Base-by-base conservation (phyloP, 2,113 vertebrate genomes). In the Ctenomys sociabilis region DNA sequence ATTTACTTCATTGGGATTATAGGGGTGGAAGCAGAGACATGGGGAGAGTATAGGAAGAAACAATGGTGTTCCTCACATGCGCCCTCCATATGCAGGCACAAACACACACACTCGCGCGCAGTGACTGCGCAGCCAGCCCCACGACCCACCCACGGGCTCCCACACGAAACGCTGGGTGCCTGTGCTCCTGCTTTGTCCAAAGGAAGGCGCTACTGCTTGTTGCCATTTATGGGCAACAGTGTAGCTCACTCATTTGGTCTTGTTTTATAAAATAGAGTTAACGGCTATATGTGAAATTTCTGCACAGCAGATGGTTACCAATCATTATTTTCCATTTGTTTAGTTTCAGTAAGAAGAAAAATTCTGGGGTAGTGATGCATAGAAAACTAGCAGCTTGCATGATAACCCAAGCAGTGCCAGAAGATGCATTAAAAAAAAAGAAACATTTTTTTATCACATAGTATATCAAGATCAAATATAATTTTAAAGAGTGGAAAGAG, bases 291-390 rank as follows among this genome's bases (percentile, higher is more conserved):
- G 97, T 98, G 98, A 98, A 98, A 98, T 98, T 98, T 98, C 98
- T 98, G 97, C 98, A 98, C 97, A 98, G 98, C 98, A 98, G 98
- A 98, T 98, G 98, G 98, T 98, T 98, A 98, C 98, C 97, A 97
- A 98, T 98, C 98, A 98, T 98, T 98, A 98, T 98, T 98, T 98
- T 98, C 98, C 98, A 98, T 98, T 98, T 98, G 98, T 98, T 98
- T 98, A 96, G 98, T 98, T 98, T 98, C 97, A 97, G 98, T 90
- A 97, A 78, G 90, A 97, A 96, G 91, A 80, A 96, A 97, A 96
- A 91, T 96, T 30, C 81, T 61, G 91, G 88, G 80, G 66, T 96
- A 91, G 96, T 85, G 66, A 97, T 94, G 93, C 68, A 94, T 95
- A 95, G 85, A 93, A 94, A 96, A 82, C 93, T 86, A 91, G 95